Evolutionary conservation across 2,113 vertebrate species (phyloP).

Genomic region (Anolis carolinensis): DNA sequence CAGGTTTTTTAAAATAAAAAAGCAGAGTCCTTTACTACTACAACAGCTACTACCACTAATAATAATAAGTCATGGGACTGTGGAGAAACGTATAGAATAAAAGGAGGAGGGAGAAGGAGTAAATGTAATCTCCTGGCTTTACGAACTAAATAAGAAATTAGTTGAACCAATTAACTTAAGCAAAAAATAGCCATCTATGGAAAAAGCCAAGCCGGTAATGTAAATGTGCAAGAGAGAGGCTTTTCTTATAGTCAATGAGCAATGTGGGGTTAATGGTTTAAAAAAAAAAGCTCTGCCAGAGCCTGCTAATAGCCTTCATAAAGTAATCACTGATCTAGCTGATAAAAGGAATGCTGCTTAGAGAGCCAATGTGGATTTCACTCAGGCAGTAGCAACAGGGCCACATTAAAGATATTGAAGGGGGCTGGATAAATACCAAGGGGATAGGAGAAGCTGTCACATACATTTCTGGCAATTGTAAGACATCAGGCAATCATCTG

Average conservation of each 20-base stretch:
- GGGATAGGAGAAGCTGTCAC: background rate
- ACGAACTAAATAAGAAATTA: constrained; percentile 38
- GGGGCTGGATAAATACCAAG: constrained; percentile 8
- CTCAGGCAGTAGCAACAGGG: background rate
- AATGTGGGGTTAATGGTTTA: background rate
- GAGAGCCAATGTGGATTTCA: background rate
- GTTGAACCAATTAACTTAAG: background rate
- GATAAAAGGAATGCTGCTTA: background rate
- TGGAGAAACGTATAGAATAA: background rate
- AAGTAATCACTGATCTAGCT: constrained; percentile 4
- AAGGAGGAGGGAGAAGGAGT: background rate
- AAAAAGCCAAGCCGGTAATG: constrained; percentile 31
- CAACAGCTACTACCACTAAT: background rate
- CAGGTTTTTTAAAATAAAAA: background rate
- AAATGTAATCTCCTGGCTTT: rapidly evolving
- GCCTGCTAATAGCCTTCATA: constrained; percentile 23
- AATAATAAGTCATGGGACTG: constrained; percentile 3
- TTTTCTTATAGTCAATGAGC: constrained; percentile 14
- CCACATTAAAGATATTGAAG: background rate
- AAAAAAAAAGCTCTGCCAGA: constrained; percentile 41
- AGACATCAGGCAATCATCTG: background rate
- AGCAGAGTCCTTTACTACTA: constrained; percentile 4
- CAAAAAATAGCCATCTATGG: background rate
- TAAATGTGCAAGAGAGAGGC: background rate
- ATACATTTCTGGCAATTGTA: background rate